Base-by-base conservation (phyloP, 2,888 invertebrate species). In the Periphyllus acericola region DNA sequence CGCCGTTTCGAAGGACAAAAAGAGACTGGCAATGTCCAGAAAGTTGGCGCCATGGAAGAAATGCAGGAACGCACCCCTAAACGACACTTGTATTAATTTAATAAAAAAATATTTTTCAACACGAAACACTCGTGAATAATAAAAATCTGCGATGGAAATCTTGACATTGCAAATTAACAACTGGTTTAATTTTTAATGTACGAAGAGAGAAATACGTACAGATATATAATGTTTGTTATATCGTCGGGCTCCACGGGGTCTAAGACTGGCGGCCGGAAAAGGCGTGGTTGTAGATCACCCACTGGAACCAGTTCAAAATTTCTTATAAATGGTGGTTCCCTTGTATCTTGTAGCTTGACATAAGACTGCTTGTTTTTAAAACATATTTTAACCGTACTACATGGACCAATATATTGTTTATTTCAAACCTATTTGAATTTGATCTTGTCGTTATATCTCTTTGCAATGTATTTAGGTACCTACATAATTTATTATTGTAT, bases 261-360 rank as follows among this genome's bases (percentile, higher is more conserved):
- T 87, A 87, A 72, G 74, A 79, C 74, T 74, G 80, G 46, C 86
- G 74, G n/a, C 87, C 87, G 87, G 87, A 87, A 81, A 81, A 87
- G 87, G 87, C 81, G 87, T 87, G 87, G 87, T 87, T 74, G 74
- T 34, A 74, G 87, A 87, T 87, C 87, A 87, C 87, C 87, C 87
- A 87, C 87, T 87, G 87, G 87, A 81, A 87, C 87, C 87, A 87
- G 87, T 87, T 87, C 81, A 75, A 81, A 81, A 81, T 81, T 74
- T 75, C 32, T 81, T 74, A 36, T 87, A 87, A 87, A 87, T 87
- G 72, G 60, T 74, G 34, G 87, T 74, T 40, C 46, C 60, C 72
- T 25, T 40, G 60, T 66, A 4, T 68, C 32, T 52, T 17, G 17
- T 46, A 36, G 3, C n/a, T 66, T 46, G 60, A 76, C 29, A 76